These are phyloP conservation scores for Chiridota heheva DNA, from an alignment of 35 echinoderm and acorn worm genomes.

Conservation along the genomic window DNA sequence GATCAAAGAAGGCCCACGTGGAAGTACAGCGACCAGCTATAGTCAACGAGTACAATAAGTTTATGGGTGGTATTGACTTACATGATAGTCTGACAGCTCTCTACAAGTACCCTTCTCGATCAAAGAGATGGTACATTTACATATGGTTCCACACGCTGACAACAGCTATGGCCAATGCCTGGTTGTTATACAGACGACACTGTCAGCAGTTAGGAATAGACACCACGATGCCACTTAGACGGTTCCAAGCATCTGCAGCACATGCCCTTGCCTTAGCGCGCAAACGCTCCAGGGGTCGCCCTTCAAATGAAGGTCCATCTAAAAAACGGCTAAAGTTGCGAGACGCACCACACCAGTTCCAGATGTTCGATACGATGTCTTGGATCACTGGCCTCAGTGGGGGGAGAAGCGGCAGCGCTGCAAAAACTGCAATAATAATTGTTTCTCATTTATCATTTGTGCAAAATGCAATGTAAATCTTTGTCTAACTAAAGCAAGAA, in stretches of 20 bases:
- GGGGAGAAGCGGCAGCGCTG: constrained; percentile 22
- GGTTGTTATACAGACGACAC: constrained; percentile 32
- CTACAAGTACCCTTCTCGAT: constrained; percentile 18
- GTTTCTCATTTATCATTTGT: constrained; percentile 25
- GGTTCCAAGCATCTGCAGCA: constrained; percentile 29
- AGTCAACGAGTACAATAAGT: not conserved
- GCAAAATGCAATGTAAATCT: constrained; percentile 33
- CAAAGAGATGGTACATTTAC: constrained; percentile 35
- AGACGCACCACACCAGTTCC: not conserved
- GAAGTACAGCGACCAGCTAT: constrained; percentile 1
- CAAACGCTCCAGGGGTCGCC: constrained; percentile 6
- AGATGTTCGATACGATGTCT: constrained; percentile 5
- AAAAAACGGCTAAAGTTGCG: constrained; percentile 14
- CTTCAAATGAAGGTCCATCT: not conserved
- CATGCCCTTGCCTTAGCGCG: not conserved
- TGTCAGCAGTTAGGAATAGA: not conserved
- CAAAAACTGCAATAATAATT: constrained; percentile 2
- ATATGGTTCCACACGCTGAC: constrained; percentile 28
- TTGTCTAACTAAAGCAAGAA: constrained; percentile 35
- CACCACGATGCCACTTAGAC: not conserved
- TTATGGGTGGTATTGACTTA: constrained; percentile 7
- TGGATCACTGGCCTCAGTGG: constrained; percentile 35
- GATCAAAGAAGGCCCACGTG: constrained; percentile 1
- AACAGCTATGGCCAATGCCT: constrained; percentile 50
- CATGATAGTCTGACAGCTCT: constrained; percentile 6